Evolutionary conservation across 1,140 invertebrate genomes (phyloP).

Genomic region (Brachionus rotundiformis): DNA sequence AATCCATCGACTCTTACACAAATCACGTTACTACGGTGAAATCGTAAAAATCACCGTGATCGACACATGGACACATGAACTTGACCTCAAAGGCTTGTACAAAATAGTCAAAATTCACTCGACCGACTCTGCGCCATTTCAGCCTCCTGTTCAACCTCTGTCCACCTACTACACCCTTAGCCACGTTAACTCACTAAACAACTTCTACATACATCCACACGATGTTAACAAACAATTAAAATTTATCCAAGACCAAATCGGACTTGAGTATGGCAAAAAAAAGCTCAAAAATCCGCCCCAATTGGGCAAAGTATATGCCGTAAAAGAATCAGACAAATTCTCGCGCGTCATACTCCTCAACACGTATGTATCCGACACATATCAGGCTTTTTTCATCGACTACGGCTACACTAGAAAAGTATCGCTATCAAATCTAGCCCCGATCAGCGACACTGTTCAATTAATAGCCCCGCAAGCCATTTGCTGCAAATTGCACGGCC

Average conservation of each 20-base stretch:
- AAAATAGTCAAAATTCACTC: slow-evolving; percentile 24
- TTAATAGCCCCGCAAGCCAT: slow-evolving; percentile 41
- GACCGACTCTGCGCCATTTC: not conserved
- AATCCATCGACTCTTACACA: not conserved
- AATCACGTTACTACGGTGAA: slow-evolving; percentile 16
- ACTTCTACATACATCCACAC: slow-evolving; percentile 30
- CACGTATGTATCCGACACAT: not conserved
- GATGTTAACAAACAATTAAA: slow-evolving; percentile 6
- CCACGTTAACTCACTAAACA: not conserved
- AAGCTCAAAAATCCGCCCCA: not conserved
- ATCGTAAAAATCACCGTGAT: not conserved
- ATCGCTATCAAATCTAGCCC: not conserved
- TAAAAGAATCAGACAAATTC: not conserved
- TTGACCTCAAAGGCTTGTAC: not conserved
- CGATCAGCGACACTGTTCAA: not conserved
- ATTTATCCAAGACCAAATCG: slow-evolving; percentile 37
- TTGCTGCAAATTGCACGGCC: not conserved
- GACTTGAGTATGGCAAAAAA: not conserved
- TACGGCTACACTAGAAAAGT: not conserved
- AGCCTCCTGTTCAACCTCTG: not conserved
- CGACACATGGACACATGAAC: not conserved
- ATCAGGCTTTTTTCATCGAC: slow-evolving; percentile 27
- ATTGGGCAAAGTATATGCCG: slow-evolving; percentile 6
- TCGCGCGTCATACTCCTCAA: not conserved
- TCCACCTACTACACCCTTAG: not conserved